Percentiles rank a stretch among this genome's conserved stretches.
Conservation (phyloP, 2,797 vertebrate genomes). For the Xenopus petersii region DNA sequence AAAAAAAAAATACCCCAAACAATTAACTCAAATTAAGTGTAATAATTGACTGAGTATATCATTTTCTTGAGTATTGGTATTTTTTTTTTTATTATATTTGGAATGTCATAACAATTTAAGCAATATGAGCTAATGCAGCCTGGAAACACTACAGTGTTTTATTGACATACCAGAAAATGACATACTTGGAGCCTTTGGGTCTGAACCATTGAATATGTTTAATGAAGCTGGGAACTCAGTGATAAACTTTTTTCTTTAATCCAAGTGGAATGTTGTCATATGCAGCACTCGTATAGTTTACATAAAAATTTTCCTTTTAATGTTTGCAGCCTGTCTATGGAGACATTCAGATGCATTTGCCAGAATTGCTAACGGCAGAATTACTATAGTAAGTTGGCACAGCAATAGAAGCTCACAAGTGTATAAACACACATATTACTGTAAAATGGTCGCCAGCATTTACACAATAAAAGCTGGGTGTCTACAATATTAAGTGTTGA, state of each 20-base stretch:
- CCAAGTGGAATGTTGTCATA: neutral
- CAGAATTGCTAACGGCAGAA: neutral
- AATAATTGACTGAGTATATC: slow-evolving; percentile 35
- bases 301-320: slow-evolving; percentile 4
- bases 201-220: slow-evolving; percentile 38
- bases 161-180: slow-evolving; percentile 39
- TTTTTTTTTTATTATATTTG: slow-evolving; percentile 43
- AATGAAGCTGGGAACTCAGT: slow-evolving; percentile 37
- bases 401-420: neutral
- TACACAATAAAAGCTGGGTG: too few species aligned
- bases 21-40: neutral
- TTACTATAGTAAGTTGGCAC: neutral
- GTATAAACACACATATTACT: neutral
- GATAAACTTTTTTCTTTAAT: slow-evolving; percentile 11
- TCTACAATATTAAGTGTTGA: too few species aligned
- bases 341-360: neutral
- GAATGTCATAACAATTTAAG: slow-evolving; percentile 30
- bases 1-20: neutral
- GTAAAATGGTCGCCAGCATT: too few species aligned
- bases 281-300: neutral
- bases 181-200: slow-evolving; percentile 33
- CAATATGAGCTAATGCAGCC: slow-evolving; percentile 35
- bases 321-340: neutral
- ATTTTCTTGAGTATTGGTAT: slow-evolving; percentile 25
- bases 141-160: slow-evolving; percentile 32